Evolutionary conservation across 1,140 invertebrate species (phyloP).

Genomic region (Nephotettix cincticeps): DNA sequence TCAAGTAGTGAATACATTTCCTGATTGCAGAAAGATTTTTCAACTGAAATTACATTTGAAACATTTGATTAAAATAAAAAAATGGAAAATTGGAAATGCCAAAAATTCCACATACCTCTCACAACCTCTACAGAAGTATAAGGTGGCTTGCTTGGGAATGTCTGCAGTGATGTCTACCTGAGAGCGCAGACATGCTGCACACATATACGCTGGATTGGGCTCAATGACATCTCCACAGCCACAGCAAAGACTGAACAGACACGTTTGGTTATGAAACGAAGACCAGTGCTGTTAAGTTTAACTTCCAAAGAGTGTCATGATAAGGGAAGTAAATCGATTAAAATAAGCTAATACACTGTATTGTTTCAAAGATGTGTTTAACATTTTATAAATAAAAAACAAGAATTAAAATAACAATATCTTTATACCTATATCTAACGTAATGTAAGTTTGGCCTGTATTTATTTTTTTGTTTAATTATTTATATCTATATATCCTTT

Average conservation of each 20-base stretch:
- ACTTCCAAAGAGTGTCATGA: too few species aligned
- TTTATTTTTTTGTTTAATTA: too few species aligned
- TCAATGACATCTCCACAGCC: slow-evolving; percentile 80
- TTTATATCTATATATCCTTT: too few species aligned
- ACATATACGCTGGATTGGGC: slow-evolving; percentile 97
- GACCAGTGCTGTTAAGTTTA: neutral
- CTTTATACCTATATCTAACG: neutral
- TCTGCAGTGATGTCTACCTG: slow-evolving; percentile 94
- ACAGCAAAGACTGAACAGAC: slow-evolving; percentile 67
- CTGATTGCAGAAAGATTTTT: too few species aligned
- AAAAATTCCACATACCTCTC: slow-evolving; percentile 67
- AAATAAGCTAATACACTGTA: neutral
- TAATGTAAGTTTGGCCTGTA: too few species aligned
- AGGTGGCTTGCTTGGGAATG: slow-evolving; percentile 90
- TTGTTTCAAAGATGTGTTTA: neutral
- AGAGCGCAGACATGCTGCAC: slow-evolving; percentile 86
- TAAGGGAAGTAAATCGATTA: neutral
- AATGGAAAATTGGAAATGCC: too few species aligned
- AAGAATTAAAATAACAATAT: neutral
- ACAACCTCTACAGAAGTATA: slow-evolving; percentile 90
- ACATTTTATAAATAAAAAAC: neutral
- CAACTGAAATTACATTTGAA: too few species aligned
- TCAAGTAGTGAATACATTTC: too few species aligned
- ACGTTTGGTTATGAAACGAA: neutral
- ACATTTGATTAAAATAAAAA: too few species aligned